A percentile compares a stretch with the other conserved stretches of the same genome.
Conservation (phyloP, 2,113 vertebrate species). For the Tachycineta bicolor region DNA sequence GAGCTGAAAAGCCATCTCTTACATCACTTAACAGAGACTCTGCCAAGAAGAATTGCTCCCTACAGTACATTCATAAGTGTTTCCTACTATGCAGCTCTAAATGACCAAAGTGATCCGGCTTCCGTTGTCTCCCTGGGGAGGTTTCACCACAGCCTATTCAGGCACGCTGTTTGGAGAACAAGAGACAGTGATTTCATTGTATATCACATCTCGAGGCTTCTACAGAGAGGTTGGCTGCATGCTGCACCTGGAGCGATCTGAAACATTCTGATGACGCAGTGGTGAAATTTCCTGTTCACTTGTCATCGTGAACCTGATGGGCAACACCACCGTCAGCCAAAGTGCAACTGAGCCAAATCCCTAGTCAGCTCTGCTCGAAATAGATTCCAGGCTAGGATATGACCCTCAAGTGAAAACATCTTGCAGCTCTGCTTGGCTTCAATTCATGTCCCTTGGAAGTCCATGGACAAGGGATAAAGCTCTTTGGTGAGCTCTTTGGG, state of each 20-base stretch:
- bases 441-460: not conserved
- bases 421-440: not conserved
- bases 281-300: slow-evolving; percentile 43
- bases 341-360: slow-evolving; percentile 11
- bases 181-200: slow-evolving; percentile 25
- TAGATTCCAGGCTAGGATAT: not conserved
- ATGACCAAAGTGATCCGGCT: not conserved
- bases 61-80: not conserved
- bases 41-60: slow-evolving; percentile 42
- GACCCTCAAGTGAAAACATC: not conserved
- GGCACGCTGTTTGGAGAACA: not conserved
- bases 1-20: slow-evolving; percentile 29
- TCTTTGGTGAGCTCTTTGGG: not conserved
- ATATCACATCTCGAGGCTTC: not conserved
- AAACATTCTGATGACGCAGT: not conserved
- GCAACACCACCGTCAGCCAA: not conserved
- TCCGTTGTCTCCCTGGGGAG: not conserved
- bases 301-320: slow-evolving; percentile 19
- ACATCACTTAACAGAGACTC: slow-evolving; percentile 26
- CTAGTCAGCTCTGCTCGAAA: not conserved
- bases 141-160: not conserved
- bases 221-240: not conserved
- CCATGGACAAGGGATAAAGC: not conserved
- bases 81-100: slow-evolving; percentile 10
- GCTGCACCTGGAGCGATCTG: slow-evolving; percentile 7